Base-by-base conservation (phyloP, 2,797 vertebrate species). In the Trichosurus vulpecula region DNA sequence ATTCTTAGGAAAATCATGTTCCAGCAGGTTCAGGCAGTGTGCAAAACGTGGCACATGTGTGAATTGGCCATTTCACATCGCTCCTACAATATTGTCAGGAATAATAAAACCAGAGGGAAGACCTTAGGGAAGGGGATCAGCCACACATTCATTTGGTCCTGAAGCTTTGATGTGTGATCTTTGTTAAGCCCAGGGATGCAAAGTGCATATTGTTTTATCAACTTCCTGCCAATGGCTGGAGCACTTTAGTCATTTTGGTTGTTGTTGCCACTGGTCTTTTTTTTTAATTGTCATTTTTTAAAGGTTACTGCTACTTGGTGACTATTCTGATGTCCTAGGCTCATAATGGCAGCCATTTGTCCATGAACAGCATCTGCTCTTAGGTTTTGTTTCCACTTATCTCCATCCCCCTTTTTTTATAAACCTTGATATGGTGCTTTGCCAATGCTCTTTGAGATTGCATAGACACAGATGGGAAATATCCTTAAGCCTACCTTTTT, bases 1-100 rank as follows among this genome's bases (percentile, higher is more conserved):
- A 98, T 98, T 99, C 98, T 99, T 98, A 97, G 0, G 98, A 98
- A 99, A 99, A 99, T 98, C 98, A 98, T 98, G 98, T 99, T 99
- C 98, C 98, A 98, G 98, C 98, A 98, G 98, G 98, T 98, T 98
- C 97, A 98, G 98, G 96, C 98, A 98, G 97, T 98, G 96, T 97
- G 95, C 96, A 98, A 98, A 98, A 97, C 89, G 91, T 96, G 98
- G 95, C 97, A 97, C 97, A 98, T 97, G 98, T 99, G 98, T 98
- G 98, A 98, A 98, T 98, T 98, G 98, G 98, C 98, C 97, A 97
- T 98, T 99, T 98, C 98, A 98, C 98, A 97, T 97, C 90, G 93
- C 98, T 97, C 97, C 98, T 98, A 98, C 96, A 98, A 98, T 98
- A 98, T 98, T 98, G 98, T 97, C 97, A 98, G 97, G 96, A 98